Percentiles rank a stretch among this genome's conserved stretches.
Conservation (phyloP, 1,140 invertebrate species). For the Heliconius hewitsoni region DNA sequence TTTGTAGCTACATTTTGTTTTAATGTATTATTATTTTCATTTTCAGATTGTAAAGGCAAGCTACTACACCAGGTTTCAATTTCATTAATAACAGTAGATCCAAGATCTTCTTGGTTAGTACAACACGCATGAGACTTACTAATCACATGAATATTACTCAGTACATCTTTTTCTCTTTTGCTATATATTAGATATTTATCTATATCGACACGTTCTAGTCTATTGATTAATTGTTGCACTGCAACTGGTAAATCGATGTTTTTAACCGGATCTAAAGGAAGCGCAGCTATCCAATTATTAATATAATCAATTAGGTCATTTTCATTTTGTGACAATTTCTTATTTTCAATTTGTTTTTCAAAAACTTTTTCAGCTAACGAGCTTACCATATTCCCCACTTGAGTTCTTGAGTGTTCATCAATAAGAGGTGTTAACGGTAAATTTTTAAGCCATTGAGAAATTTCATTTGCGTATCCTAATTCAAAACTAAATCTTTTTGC, state of each 20-base stretch:
- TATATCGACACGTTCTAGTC: slow-evolving; percentile 43
- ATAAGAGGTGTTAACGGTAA: slow-evolving; percentile 44
- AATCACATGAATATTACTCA: slow-evolving; percentile 21
- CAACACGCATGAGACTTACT: slow-evolving; percentile 25
- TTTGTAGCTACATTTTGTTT: slow-evolving; percentile 49
- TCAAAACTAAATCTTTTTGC: slow-evolving; percentile 41
- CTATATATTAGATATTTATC: slow-evolving; percentile 6
- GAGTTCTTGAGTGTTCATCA: slow-evolving; percentile 27
- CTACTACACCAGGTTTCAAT: slow-evolving; percentile 50
- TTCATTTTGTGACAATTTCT: slow-evolving; percentile 23
- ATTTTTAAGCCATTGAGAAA: slow-evolving; percentile 53
- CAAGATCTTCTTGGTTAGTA: slow-evolving; percentile 31
- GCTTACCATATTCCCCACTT: slow-evolving; percentile 44
- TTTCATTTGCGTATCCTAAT: slow-evolving; percentile 49
- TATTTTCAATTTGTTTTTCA: slow-evolving; percentile 28
- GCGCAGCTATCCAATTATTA: slow-evolving; percentile 44
- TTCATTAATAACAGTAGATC: slow-evolving; percentile 43
- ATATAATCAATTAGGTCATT: slow-evolving; percentile 42
- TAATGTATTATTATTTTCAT: slow-evolving; percentile 28
- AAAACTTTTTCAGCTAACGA: slow-evolving; percentile 46
- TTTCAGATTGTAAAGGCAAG: slow-evolving; percentile 42
- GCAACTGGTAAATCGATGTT: slow-evolving; percentile 42
- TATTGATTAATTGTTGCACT: slow-evolving; percentile 47
- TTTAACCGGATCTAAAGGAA: slow-evolving; percentile 47
- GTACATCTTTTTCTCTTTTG: slow-evolving; percentile 12